Base-by-base conservation (phyloP, 2,797 vertebrate genomes). In the Trachops cirrhosus region DNA sequence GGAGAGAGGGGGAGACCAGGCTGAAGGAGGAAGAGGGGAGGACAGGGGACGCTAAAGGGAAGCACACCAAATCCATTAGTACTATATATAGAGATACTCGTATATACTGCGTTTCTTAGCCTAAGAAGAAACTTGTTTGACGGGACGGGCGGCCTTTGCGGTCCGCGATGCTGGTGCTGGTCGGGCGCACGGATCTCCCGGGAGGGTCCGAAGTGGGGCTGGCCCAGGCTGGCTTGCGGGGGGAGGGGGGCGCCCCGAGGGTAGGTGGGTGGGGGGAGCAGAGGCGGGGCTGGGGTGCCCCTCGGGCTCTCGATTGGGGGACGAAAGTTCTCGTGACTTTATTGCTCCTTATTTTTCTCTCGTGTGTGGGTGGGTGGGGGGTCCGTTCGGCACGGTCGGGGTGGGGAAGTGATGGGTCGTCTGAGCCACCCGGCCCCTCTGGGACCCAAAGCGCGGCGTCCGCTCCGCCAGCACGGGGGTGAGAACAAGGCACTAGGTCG, bases 1-100 rank as follows among this genome's bases (percentile, higher is more conserved):
- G 62, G 93, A 96, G 89, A 94, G 73, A 97, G 95, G 98, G 97
- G 96, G 97, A 62, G 91, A 97, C 97, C 97, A 97, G 96, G 97
- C 95, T 84, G 98, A 86, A 95, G 96, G 86, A 62, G 99, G 98
- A 98, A 98, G 98, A 98, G 98, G 98, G 98, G 98, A 98, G 96
- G 98, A 98, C 88, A 37, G 98, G 98, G 98, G 98, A 98, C 98
- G 98, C 98, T 98, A 99, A 98, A 98, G 96, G 97, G 96, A 99
- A 99, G 99, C 99, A 99, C 99, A 99, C 99, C 99, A 98, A 99
- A 99, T 99, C 99, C 99, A 98, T 99, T 99, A 98, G 98, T 99
- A 99, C 98, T 99, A 99, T 99, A 99, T 99, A 99, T 99, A 99
- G 99, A 98, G 97, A 98, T 99, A 99, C 99, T 99, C 99, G 97